Conservation (phyloP, 2,888 invertebrate genomes). For the Deilephila elpenor region DNA sequence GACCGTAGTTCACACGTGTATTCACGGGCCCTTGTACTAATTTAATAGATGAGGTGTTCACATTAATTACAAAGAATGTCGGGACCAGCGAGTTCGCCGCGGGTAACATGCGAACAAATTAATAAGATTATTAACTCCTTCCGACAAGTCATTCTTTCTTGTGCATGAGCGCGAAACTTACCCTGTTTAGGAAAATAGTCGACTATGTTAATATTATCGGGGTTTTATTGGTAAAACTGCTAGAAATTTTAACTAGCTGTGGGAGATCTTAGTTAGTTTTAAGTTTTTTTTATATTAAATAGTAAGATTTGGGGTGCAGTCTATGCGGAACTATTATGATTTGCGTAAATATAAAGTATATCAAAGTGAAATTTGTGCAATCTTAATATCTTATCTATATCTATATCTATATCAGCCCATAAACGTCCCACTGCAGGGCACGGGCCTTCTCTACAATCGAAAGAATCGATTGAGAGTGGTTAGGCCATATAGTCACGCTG, state of each 20-base stretch:
- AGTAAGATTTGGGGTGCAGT: no score
- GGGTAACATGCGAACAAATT: slow-evolving; percentile 77
- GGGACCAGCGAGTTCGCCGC: slow-evolving; percentile 71
- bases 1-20: slow-evolving; percentile 68
- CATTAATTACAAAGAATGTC: slow-evolving; percentile 84
- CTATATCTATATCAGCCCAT: no score
- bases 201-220: neutral
- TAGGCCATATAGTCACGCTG: no score
- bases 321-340: no score
- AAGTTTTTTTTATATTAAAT: neutral
- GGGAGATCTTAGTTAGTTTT: neutral
- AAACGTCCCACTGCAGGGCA: no score
- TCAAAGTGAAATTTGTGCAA: no score
- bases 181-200: slow-evolving; percentile 29
- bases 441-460: no score
- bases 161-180: slow-evolving; percentile 26
- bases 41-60: slow-evolving; percentile 84
- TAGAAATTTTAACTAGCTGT: neutral
- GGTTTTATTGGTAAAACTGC: slow-evolving; percentile 8
- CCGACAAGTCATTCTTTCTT: slow-evolving; percentile 80
- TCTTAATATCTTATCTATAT: no score
- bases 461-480: no score
- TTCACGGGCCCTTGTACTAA: slow-evolving; percentile 78
- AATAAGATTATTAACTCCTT: slow-evolving; percentile 82
- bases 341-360: no score